These are phyloP conservation scores for Tetragnatha montana DNA, from an alignment of 2,888 invertebrate species.

Conservation along the genomic window DNA sequence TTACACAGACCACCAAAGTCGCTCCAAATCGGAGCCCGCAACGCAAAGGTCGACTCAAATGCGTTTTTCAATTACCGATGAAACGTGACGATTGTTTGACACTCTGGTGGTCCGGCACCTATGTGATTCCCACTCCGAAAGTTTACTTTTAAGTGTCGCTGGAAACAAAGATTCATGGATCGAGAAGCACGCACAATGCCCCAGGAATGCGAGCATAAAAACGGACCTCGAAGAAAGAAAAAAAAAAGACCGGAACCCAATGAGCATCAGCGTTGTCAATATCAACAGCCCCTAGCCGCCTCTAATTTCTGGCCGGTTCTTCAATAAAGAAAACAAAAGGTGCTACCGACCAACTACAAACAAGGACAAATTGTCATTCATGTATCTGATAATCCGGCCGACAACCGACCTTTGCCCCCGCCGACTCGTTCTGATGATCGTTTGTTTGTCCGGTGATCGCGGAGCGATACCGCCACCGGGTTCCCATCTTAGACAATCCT, in stretches of 20 bases:
- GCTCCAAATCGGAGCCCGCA: no score
- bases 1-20: no score
- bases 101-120: no score
- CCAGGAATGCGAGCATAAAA: not conserved
- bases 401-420: constrained; percentile 63
- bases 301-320: constrained; percentile 52
- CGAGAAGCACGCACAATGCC: not conserved
- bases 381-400: constrained; percentile 68
- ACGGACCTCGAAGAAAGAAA: not conserved
- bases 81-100: no score
- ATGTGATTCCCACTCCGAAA: no score
- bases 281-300: not conserved
- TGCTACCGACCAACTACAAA: constrained; percentile 55
- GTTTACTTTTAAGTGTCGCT: not conserved
- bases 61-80: no score
- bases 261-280: constrained; percentile 41
- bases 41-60: no score
- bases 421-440: constrained; percentile 66
- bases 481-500: constrained; percentile 56
- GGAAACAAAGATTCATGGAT: not conserved
- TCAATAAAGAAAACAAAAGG: constrained; percentile 63
- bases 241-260: constrained; percentile 37
- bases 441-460: constrained; percentile 66
- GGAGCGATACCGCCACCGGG: constrained; percentile 58
- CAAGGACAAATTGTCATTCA: constrained; percentile 65